phyloP scores from a whole-genome alignment of 37 sponge, comb jelly and placozoan species.

The Beroe forskalii region DNA sequence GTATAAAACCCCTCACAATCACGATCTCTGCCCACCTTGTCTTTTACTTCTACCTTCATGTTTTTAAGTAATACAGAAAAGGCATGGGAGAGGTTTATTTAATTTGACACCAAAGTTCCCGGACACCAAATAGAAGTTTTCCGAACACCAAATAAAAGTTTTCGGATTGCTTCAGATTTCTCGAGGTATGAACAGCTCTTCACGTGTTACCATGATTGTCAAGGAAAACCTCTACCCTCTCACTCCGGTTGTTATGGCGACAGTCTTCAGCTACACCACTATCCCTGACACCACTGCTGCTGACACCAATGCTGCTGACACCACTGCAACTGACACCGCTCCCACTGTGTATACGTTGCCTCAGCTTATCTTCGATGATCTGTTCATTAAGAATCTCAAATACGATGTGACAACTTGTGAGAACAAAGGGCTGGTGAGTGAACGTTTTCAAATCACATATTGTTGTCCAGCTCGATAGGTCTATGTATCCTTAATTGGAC shows the following conservation, averaged over 20 bases:
- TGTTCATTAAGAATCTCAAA: neutral
- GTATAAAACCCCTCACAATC: no score
- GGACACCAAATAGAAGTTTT: no score
- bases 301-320: neutral
- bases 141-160: no score
- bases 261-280: neutral
- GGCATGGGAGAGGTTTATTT: no score
- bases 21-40: no score
- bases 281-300: neutral
- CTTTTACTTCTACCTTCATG: no score
- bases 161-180: neutral
- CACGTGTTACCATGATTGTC: neutral
- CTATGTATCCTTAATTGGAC: no score
- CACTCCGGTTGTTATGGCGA: neutral
- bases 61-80: no score
- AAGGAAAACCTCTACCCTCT: neutral
- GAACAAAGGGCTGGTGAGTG: neutral
- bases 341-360: neutral
- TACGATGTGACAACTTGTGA: neutral
- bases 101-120: no score
- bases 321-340: neutral
- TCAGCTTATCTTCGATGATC: neutral
- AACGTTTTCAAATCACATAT: no score
- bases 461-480: no score
- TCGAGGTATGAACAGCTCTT: neutral